Percentiles rank a stretch among this genome's conserved stretches.
phyloP scores from a whole-genome alignment of 2,797 vertebrate genomes.

The Clangula hyemalis region DNA sequence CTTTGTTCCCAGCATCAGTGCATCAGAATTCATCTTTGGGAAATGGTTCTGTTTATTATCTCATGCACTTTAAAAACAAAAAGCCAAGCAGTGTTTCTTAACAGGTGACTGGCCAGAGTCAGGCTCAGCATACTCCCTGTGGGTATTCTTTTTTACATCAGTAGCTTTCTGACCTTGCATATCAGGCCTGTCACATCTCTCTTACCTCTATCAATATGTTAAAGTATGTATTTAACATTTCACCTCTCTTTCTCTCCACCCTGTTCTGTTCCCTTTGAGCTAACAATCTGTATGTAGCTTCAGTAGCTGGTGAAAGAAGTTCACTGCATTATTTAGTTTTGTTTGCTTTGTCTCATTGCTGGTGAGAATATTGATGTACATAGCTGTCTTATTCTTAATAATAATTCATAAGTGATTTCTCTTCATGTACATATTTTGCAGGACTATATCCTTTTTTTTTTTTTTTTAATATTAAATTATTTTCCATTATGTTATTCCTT shows the following conservation, averaged over 20 bases:
- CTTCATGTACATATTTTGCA: background rate
- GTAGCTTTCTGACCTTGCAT: background rate
- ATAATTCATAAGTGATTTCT: background rate
- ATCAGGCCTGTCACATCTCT: background rate
- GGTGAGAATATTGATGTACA: conserved; percentile 9
- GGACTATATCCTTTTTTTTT: background rate
- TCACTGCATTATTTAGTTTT: conserved; percentile 52
- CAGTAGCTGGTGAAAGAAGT: background rate
- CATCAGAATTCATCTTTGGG: background rate
- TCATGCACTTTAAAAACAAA: background rate
- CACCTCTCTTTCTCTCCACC: background rate
- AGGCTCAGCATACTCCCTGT: background rate
- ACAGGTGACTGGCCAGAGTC: background rate
- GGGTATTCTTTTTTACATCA: background rate
- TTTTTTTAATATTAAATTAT: background rate
- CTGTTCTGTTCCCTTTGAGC: background rate
- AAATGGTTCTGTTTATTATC: background rate
- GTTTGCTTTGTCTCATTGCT: conserved; percentile 19
- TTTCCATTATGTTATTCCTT: background rate
- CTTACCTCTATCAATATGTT: background rate
- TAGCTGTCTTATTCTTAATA: background rate
- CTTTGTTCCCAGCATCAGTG: background rate
- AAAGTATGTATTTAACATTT: conserved; percentile 40
- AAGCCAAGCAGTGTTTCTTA: background rate
- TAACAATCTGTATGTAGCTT: conserved; percentile 3